A percentile compares a stretch with the other conserved stretches of the same genome.
These are phyloP conservation scores for Nemotelus nigrinus DNA, from an alignment of 2,888 invertebrate species.

Conservation along the genomic window DNA sequence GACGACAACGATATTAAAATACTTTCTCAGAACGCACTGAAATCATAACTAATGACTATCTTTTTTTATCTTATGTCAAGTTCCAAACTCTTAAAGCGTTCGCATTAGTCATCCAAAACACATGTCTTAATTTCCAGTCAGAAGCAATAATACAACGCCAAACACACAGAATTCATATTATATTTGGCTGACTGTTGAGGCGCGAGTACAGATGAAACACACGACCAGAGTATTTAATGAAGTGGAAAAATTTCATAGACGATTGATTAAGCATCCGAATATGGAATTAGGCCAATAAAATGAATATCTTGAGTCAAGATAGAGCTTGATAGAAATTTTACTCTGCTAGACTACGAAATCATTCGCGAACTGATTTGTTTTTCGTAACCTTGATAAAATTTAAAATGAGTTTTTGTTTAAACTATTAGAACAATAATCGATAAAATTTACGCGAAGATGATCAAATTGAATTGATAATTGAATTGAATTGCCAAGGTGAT, in stretches of 20 bases:
- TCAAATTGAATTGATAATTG: no score
- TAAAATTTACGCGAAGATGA: no score
- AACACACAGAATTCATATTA: neutral
- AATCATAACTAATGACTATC: constrained; percentile 16
- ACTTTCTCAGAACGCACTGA: constrained; percentile 16
- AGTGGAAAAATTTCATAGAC: constrained; percentile 35
- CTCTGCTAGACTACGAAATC: no score
- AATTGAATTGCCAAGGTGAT: no score
- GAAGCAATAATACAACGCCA: constrained; percentile 9
- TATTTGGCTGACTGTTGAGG: neutral
- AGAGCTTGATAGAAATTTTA: no score
- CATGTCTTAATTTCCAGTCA: constrained; percentile 22
- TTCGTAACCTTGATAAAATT: neutral
- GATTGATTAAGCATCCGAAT: constrained; percentile 19
- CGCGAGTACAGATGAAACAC: constrained; percentile 11
- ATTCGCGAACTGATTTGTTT: neutral
- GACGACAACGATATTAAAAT: no score
- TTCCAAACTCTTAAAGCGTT: neutral
- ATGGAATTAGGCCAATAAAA: constrained; percentile 17
- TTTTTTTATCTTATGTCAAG: neutral
- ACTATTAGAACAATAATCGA: no score
- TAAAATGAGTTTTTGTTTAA: neutral
- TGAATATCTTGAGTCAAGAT: no score
- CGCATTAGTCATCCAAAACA: constrained; percentile 23
- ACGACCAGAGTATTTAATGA: constrained; percentile 41